Conservation (phyloP, 2,113 vertebrate species). For the Natator depressus region DNA sequence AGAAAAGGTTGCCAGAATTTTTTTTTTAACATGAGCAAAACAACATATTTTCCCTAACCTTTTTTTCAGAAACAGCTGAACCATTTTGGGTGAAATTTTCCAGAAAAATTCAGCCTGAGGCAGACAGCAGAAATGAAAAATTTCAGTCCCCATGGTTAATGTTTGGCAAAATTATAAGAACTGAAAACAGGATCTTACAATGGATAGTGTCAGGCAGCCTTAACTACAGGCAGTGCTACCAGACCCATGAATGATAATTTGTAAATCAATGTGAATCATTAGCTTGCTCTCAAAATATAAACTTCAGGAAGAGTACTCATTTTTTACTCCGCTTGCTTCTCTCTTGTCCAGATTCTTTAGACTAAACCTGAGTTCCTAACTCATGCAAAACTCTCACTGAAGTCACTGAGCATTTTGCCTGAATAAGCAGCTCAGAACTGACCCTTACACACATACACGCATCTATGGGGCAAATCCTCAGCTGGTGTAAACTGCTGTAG, state of each 20-base stretch:
- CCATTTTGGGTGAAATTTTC: background rate
- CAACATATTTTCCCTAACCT: background rate
- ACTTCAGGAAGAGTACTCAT: background rate
- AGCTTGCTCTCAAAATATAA: background rate
- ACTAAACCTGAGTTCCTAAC: background rate
- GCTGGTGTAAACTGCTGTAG: background rate
- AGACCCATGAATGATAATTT: background rate
- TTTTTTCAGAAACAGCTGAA: background rate
- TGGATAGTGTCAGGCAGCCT: background rate
- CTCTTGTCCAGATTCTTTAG: background rate
- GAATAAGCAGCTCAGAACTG: background rate
- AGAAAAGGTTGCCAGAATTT: background rate
- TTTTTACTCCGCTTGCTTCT: background rate
- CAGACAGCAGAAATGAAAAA: background rate
- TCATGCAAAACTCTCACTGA: background rate
- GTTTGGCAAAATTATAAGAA: background rate
- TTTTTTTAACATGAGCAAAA: background rate
- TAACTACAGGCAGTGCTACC: background rate
- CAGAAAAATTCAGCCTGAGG: background rate
- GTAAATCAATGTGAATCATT: background rate
- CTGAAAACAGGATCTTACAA: background rate
- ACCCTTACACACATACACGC: background rate
- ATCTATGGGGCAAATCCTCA: background rate
- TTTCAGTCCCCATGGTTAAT: background rate
- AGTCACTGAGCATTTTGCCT: background rate